Evolutionary conservation across 1,140 invertebrate species (phyloP).

Genomic region (Formica exsecta): DNA sequence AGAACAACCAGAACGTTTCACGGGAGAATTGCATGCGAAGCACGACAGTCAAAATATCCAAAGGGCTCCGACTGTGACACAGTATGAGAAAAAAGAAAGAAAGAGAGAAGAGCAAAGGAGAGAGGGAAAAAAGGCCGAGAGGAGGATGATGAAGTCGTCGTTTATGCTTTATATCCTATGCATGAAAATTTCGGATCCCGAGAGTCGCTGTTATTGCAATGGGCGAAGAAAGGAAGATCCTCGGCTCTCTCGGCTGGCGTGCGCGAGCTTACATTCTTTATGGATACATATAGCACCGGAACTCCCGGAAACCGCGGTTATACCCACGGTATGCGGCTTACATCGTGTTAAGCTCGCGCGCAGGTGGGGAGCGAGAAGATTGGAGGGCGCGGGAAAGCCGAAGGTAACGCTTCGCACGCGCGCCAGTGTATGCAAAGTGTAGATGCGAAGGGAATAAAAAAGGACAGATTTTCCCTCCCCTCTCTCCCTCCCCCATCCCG

Average conservation of each 20-base stretch:
- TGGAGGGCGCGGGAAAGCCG: not conserved
- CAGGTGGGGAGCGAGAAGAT: not conserved
- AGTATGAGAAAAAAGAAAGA: too few relatives aligned
- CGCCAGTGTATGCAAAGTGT: constrained; percentile 24
- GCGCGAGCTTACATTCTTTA: constrained; percentile 77
- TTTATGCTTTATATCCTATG: constrained; percentile 77
- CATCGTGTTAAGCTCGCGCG: constrained; percentile 73
- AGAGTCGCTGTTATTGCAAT: constrained; percentile 73
- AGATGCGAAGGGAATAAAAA: constrained; percentile 12
- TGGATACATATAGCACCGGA: constrained; percentile 74
- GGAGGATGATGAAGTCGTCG: constrained; percentile 72
- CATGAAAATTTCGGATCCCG: constrained; percentile 76
- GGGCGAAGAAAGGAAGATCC: constrained; percentile 52
- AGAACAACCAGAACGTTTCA: constrained; percentile 54
- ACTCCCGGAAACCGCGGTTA: constrained; percentile 66
- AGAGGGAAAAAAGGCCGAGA: not conserved
- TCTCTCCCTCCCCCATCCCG: too few relatives aligned
- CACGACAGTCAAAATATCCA: constrained; percentile 56
- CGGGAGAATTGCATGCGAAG: constrained; percentile 33
- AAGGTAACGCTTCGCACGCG: constrained; percentile 38
- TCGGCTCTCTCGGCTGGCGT: constrained; percentile 27
- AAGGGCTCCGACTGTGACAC: constrained; percentile 11
- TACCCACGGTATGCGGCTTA: constrained; percentile 70
- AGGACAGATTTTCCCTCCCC: not conserved
- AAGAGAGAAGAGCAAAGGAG: too few relatives aligned